Conservation (phyloP, 2,113 vertebrate genomes). For the Poecilia latipinna region DNA sequence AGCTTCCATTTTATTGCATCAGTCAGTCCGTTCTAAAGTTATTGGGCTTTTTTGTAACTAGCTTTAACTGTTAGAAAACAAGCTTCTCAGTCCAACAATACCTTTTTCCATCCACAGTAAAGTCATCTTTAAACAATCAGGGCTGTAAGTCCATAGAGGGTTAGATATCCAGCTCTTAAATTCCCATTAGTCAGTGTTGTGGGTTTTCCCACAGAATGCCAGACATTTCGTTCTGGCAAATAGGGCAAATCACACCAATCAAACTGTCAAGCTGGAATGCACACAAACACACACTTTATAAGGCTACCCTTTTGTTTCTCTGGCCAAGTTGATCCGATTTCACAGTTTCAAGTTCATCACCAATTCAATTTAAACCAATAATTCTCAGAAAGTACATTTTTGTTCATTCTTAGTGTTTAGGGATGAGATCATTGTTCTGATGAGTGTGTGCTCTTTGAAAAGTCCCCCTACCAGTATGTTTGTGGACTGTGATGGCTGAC, state of each 20-base stretch:
- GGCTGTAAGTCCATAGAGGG: not conserved
- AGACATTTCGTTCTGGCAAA: conserved; percentile 32
- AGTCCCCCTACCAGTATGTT: conserved; percentile 2
- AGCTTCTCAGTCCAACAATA: not conserved
- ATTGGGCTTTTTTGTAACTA: not conserved
- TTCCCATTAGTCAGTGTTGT: conserved; percentile 10
- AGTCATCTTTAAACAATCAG: not conserved
- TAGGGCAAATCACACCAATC: conserved; percentile 31
- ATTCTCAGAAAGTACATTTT: not conserved
- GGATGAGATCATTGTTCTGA: conserved; percentile 8
- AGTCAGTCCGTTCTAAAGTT: not conserved
- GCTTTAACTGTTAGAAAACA: not conserved
- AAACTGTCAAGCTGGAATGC: conserved; percentile 21
- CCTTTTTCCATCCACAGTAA: not conserved
- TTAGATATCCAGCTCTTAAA: not conserved
- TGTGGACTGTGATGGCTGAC: conserved; percentile 20
- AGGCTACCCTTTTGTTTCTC: not conserved
- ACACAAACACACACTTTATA: not conserved
- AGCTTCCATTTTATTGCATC: not conserved
- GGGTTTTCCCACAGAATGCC: conserved; percentile 38
- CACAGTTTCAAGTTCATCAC: conserved; percentile 1
- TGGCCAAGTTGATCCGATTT: not conserved
- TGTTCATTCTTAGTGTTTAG: not conserved
- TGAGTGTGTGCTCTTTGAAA: conserved; percentile 3
- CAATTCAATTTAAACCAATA: not conserved